Base-by-base conservation (phyloP, 2,888 invertebrate genomes). In the Clepsis dumicolana region DNA sequence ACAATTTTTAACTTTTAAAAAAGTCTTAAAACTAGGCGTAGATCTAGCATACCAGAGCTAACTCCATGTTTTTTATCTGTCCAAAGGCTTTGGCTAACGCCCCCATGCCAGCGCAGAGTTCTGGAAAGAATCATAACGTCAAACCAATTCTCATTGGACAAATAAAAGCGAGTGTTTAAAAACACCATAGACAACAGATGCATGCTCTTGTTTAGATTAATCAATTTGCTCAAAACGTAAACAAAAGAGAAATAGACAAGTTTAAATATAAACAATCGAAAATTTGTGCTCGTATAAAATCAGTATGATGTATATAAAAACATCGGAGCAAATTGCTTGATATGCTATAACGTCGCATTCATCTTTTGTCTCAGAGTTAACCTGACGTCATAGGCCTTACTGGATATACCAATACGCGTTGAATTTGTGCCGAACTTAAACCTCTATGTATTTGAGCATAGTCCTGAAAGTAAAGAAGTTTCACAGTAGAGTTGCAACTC, bases 31-130 rank as follows among this genome's bases (percentile, higher is more conserved):
- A 73, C 89, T 91, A 90, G 73, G 83, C 88, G 78, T 90, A 85
- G 81, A 83, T 78, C 88, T 91, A 90, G 88, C 90, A 86, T 85
- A 89, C 89, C 89, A 83, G 86, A 85, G 86, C 85, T 82, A 83
- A 82, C 79, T 81, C 79, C 80, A n/a, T 56, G 21, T 35, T 56
- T 56, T 79, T 80, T 81, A 80, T 78, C 76, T 81, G 85, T 78
- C 83, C 83, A 85, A 85, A 80, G 75, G 73, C 35, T 35, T 48
- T 56, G 56, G 65, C 65, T 41, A 54, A 32, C 54, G 48, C 24
- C 60, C 48, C 60, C 12, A 18, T 27, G 48, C 48, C 29, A 7
- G 44, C 60, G 48, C 44, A 12, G 41, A 12, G 16, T 14, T 48
- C 48, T 48, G 50, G 35, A 61, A 48, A 50, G 32, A 48, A 61